Evolutionary conservation across 2,888 invertebrate genomes (phyloP), one percentile per base, ranked within the genome.

Genomic region (Micoletzkya japonica): DNA sequence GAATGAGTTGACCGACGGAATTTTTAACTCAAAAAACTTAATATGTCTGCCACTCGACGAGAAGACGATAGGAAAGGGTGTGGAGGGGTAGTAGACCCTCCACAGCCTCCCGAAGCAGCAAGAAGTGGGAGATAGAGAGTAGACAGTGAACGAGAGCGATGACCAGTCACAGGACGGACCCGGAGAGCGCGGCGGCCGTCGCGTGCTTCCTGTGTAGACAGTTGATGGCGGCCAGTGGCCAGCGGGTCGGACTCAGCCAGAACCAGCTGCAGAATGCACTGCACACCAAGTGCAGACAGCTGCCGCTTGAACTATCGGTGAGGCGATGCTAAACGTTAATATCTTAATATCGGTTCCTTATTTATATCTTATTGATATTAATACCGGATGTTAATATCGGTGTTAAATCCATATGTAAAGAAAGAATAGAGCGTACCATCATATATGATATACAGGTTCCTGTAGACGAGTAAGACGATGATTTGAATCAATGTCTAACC

Each of bases 151-250:
- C 4, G 37, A 3, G n/a, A n/a, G n/a, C n/a, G n/a, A n/a, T n/a
- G n/a, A n/a, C n/a, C n/a, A n/a, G n/a, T n/a, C 44, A 44, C 32
- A 68, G 68, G 24, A 14, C 68, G 0, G 68, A 68, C n/a, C 68
- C 68, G 1, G 68, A 68, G 39, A 50, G 52, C 6, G 68, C 68
- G 26, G 57, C 57, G 14, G 57, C 68, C 10, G 58, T 81, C 4
- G 81, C 80, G 1, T 81, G 81, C 66, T 81, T 80, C 71, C 73
- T 81, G 63, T 81, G 81, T 69, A 76, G 78, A 26, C 81, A 81
- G 57, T 70, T 81, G 10, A 66, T 81, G 57, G 74, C 79, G 1
- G 80, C 80, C 28, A 79, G 80, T n/a, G 76, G 78, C 56, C 77
- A 81, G 49, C 73, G 81, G 30, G 80, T 80, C 10, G 80, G 79